phyloP scores from a whole-genome alignment of 2,888 invertebrate genomes.

The Nudaria mundana region DNA sequence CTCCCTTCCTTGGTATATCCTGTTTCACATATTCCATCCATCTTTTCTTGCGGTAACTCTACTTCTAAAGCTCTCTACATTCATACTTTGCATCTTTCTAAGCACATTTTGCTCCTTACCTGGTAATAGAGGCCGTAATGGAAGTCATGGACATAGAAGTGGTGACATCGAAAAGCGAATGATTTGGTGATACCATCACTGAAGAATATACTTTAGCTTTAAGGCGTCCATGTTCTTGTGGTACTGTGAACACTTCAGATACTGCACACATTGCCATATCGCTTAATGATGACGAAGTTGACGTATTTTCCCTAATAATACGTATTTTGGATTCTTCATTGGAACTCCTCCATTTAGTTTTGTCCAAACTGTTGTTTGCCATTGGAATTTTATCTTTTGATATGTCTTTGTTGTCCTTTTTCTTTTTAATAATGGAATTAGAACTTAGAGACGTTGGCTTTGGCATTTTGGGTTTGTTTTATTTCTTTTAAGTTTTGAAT shows the following conservation, averaged over 20 bases:
- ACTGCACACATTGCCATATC: neutral
- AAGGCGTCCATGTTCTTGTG: conserved; percentile 1
- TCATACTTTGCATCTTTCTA: too few relatives aligned
- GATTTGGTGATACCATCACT: neutral
- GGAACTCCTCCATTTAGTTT: neutral
- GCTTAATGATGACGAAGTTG: neutral
- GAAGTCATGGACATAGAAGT: neutral
- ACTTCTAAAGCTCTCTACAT: too few relatives aligned
- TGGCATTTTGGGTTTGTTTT: neutral
- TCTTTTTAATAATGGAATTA: too few relatives aligned
- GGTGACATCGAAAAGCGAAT: neutral
- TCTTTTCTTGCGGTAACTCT: too few relatives aligned
- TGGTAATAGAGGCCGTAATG: neutral
- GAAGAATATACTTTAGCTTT: neutral
- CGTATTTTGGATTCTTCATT: neutral
- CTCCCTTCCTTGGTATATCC: too few relatives aligned
- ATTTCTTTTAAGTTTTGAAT: neutral
- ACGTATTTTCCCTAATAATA: neutral
- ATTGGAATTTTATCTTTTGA: too few relatives aligned
- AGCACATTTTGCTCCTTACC: too few relatives aligned
- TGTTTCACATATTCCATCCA: too few relatives aligned
- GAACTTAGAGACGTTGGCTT: neutral
- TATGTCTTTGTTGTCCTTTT: neutral
- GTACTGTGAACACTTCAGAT: neutral
- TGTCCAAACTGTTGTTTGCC: neutral